These are phyloP conservation scores for Xestia sexstrigata DNA, from an alignment of 2,888 invertebrate species.

Conservation along the genomic window DNA sequence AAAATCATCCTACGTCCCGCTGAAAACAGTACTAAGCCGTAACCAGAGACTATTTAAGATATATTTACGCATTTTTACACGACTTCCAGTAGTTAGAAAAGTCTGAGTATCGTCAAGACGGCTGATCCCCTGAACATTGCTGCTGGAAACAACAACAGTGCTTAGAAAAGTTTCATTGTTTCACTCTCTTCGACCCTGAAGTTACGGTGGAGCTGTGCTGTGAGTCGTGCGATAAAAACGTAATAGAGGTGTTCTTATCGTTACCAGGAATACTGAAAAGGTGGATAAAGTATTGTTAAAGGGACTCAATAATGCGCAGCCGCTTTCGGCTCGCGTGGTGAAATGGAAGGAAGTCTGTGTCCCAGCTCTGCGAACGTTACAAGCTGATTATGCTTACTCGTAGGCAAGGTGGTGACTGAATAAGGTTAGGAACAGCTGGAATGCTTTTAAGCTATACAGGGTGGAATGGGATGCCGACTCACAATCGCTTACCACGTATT, in stretches of 20 bases:
- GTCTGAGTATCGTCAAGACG: slow-evolving; percentile 40
- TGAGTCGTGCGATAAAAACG: slow-evolving; percentile 2
- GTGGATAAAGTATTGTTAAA: not conserved
- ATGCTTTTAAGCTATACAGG: no score
- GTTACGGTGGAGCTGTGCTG: slow-evolving; percentile 15
- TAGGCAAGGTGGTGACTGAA: not conserved
- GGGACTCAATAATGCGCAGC: not conserved
- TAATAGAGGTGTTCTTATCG: not conserved
- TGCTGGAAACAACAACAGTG: slow-evolving; percentile 54
- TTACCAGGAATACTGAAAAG: not conserved
- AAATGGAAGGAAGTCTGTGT: not conserved
- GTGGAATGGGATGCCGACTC: no score
- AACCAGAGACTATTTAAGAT: slow-evolving; percentile 22
- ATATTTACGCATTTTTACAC: slow-evolving; percentile 49
- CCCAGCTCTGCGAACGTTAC: not conserved
- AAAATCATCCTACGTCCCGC: not conserved
- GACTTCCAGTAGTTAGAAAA: slow-evolving; percentile 32
- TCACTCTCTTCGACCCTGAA: slow-evolving; percentile 37
- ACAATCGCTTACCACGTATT: no score
- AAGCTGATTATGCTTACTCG: not conserved
- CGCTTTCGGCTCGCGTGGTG: not conserved
- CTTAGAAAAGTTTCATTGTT: slow-evolving; percentile 58
- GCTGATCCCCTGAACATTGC: slow-evolving; percentile 39
- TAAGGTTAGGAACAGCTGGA: no score
- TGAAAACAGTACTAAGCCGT: not conserved